Conservation (phyloP, 2,888 invertebrate species). For the Oeneis ivallda region DNA sequence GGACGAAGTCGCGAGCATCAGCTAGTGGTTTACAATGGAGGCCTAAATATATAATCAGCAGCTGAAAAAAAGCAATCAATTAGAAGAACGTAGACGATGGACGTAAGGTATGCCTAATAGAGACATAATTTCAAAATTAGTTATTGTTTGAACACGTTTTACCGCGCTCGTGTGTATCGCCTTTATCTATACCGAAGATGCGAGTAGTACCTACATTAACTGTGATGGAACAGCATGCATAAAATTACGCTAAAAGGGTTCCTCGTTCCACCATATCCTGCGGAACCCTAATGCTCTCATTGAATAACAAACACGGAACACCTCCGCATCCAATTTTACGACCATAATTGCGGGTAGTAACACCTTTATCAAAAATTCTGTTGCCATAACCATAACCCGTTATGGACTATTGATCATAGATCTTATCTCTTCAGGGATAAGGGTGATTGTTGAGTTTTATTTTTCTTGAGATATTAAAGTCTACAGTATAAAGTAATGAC, state of each 20-base stretch:
- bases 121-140: too few species aligned
- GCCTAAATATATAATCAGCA: too few species aligned
- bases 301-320: constrained; percentile 5
- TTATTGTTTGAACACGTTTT: too few species aligned
- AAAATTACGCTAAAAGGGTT: constrained; percentile 9
- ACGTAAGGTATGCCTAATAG: too few species aligned
- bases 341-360: not conserved
- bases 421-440: not conserved
- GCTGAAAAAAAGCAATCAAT: too few species aligned
- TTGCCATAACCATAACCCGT: constrained; percentile 1
- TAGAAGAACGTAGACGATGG: too few species aligned
- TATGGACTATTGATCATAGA: constrained; percentile 6
- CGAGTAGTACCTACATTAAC: not conserved
- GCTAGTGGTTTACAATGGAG: too few species aligned
- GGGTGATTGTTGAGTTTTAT: not conserved
- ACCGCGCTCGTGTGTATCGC: too few species aligned
- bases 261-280: not conserved
- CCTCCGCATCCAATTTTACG: constrained; percentile 1
- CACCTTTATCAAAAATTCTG: constrained; percentile 10
- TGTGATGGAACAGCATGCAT: not conserved
- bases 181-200: not conserved
- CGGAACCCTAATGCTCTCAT: constrained; percentile 4
- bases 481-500: constrained; percentile 1
- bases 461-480: not conserved
- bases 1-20: too few species aligned